Percentiles rank a stretch among this genome's conserved stretches.
Evolutionary conservation across 2,888 invertebrate species (phyloP).

Genomic region (Junonia oenone): DNA sequence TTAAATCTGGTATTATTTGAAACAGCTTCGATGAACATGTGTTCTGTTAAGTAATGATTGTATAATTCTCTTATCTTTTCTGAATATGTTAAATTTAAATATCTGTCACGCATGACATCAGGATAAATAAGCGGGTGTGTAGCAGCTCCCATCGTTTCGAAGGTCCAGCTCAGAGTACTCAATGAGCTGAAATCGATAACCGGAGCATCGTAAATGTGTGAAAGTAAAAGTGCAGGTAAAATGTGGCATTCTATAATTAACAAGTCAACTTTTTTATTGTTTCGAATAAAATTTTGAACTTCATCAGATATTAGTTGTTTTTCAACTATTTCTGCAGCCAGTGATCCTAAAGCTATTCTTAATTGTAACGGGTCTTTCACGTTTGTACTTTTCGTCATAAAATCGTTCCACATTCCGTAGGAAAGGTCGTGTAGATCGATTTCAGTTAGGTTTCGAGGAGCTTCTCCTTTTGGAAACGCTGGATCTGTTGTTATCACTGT

Average conservation of each 20-base stretch:
- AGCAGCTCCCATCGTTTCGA: constrained; percentile 31
- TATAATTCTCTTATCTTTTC: constrained; percentile 23
- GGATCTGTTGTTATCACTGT: no score
- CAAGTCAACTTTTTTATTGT: constrained; percentile 36
- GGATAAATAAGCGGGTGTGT: constrained; percentile 22
- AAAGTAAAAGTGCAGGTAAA: constrained; percentile 29
- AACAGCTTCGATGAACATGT: no score
- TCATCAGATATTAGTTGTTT: constrained; percentile 12
- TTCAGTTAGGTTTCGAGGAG: no score
- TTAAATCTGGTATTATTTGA: no score
- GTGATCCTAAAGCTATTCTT: no score
- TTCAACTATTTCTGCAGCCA: constrained; percentile 5
- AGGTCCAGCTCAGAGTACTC: constrained; percentile 27
- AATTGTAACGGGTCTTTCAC: no score
- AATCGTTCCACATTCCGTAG: no score
- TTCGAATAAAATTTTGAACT: constrained; percentile 16
- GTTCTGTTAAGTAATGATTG: constrained; percentile 19
- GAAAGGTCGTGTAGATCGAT: no score
- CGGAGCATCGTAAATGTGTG: constrained; percentile 38
- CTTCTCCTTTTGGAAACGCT: no score
- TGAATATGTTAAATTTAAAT: constrained; percentile 31
- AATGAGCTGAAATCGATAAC: constrained; percentile 41
- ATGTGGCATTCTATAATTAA: constrained; percentile 36
- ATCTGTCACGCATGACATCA: constrained; percentile 22
- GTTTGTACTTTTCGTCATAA: no score